Conservation (phyloP, 2,888 invertebrate genomes). For the Callyntrura sp. region DNA sequence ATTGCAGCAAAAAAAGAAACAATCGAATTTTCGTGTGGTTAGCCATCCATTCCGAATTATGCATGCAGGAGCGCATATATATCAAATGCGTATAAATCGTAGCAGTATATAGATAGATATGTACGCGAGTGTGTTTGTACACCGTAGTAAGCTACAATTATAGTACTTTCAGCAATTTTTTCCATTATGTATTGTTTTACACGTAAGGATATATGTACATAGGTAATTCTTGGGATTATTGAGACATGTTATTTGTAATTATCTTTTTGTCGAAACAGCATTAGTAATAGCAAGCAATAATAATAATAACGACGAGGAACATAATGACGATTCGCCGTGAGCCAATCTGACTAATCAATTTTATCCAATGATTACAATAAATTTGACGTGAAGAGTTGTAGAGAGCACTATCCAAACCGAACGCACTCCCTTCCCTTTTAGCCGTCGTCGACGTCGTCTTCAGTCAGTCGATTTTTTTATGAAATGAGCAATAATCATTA, state of each 20-base stretch:
- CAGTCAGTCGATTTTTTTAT: conserved; percentile 54
- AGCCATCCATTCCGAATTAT: conserved; percentile 46
- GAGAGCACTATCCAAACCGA: conserved; percentile 9
- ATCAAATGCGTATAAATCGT: no score
- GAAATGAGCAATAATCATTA: conserved; percentile 56
- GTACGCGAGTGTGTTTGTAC: neutral
- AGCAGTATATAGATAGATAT: no score
- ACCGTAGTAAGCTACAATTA: no score
- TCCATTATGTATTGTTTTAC: neutral
- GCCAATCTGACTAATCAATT: conserved; percentile 78
- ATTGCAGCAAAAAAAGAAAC: conserved; percentile 53
- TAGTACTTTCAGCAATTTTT: no score
- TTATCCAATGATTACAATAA: conserved; percentile 65
- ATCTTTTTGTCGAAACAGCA: conserved; percentile 19
- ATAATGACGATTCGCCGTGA: conserved; percentile 69
- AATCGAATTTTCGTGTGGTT: conserved; percentile 65
- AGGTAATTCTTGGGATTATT: conserved; percentile 15
- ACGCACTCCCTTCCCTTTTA: neutral
- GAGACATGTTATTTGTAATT: conserved; percentile 63
- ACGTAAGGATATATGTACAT: neutral
- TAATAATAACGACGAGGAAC: conserved; percentile 18
- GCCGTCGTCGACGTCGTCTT: neutral
- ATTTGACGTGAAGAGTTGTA: conserved; percentile 49
- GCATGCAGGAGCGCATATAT: conserved; percentile 17
- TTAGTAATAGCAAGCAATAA: neutral